Conservation (phyloP, 2,888 invertebrate species). For the Sialis fuliginosa region DNA sequence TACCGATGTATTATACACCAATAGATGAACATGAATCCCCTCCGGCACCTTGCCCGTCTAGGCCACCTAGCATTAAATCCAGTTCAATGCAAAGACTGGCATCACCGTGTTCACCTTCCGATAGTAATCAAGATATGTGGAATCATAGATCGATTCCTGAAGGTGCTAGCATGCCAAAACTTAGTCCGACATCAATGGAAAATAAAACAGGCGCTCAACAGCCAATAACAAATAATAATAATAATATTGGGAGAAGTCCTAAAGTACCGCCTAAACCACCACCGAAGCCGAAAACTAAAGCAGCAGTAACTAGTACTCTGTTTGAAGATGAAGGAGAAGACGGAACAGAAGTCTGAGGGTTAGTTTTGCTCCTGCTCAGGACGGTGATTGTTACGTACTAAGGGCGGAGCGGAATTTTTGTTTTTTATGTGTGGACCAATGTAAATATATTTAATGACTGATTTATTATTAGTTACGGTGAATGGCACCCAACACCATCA, state of each 20-base stretch:
- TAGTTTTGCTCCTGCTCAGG: slow-evolving; percentile 22
- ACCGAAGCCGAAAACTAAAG: slow-evolving; percentile 66
- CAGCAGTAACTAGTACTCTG: slow-evolving; percentile 50
- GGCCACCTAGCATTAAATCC: background rate
- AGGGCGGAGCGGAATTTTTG: slow-evolving; percentile 3
- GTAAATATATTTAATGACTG: too few relatives aligned
- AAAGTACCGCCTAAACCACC: slow-evolving; percentile 73
- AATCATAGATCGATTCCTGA: background rate
- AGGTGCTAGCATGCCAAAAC: slow-evolving; percentile 1
- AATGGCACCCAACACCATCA: too few relatives aligned
- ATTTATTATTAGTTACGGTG: too few relatives aligned
- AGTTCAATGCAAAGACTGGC: slow-evolving; percentile 2
- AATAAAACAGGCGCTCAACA: slow-evolving; percentile 1
- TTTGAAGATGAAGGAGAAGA: slow-evolving; percentile 81
- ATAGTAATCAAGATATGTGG: slow-evolving; percentile 20
- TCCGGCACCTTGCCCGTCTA: slow-evolving; percentile 32
- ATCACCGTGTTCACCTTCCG: slow-evolving; percentile 16
- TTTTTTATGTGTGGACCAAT: slow-evolving; percentile 1
- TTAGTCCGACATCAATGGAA: background rate
- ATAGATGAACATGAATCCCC: slow-evolving; percentile 35
- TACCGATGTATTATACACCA: slow-evolving; percentile 30
- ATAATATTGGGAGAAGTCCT: slow-evolving; percentile 29
- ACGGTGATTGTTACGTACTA: slow-evolving; percentile 17
- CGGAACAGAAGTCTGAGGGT: slow-evolving; percentile 68
- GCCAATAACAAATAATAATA: slow-evolving; percentile 23